These are phyloP conservation scores for Drosophila ironensis DNA, from an alignment of 1,140 invertebrate species.

Conservation along the genomic window DNA sequence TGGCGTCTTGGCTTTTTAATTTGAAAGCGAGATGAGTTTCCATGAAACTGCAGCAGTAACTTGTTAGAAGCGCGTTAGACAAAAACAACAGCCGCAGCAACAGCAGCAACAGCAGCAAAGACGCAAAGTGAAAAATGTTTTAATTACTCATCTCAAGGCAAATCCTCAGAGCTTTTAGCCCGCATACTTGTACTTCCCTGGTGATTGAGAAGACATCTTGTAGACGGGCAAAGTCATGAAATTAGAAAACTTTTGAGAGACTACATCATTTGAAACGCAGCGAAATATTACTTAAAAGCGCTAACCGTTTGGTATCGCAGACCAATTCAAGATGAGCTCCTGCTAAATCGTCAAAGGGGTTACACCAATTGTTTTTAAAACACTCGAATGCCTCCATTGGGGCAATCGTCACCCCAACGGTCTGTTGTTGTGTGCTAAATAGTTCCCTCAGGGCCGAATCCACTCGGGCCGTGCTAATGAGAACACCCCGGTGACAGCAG, in stretches of 20 bases:
- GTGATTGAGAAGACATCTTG: background rate
- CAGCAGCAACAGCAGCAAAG: slow-evolving; percentile 36
- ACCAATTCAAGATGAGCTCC: slow-evolving; percentile 6
- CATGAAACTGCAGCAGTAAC: slow-evolving; percentile 49
- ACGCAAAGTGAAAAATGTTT: slow-evolving; percentile 75
- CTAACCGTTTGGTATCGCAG: background rate
- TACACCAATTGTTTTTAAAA: slow-evolving; percentile 41
- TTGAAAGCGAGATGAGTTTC: slow-evolving; percentile 43
- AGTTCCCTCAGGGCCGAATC: slow-evolving; percentile 71
- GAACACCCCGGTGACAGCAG: slow-evolving; percentile 63
- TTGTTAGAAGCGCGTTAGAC: slow-evolving; percentile 47
- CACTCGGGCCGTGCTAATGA: slow-evolving; percentile 80
- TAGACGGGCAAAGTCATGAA: background rate
- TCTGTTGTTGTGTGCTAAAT: slow-evolving; percentile 66
- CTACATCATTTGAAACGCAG: background rate
- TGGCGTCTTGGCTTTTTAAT: slow-evolving; percentile 55
- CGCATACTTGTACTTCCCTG: background rate
- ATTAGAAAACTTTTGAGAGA: background rate
- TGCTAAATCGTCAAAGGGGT: slow-evolving; percentile 6
- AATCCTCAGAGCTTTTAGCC: background rate
- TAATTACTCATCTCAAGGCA: slow-evolving; percentile 76
- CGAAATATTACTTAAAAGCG: no score
- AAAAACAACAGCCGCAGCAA: slow-evolving; percentile 40
- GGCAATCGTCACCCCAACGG: slow-evolving; percentile 14
- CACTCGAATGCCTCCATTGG: slow-evolving; percentile 51